Conservation (phyloP, 2,888 invertebrate species). For the Erynnis tages region DNA sequence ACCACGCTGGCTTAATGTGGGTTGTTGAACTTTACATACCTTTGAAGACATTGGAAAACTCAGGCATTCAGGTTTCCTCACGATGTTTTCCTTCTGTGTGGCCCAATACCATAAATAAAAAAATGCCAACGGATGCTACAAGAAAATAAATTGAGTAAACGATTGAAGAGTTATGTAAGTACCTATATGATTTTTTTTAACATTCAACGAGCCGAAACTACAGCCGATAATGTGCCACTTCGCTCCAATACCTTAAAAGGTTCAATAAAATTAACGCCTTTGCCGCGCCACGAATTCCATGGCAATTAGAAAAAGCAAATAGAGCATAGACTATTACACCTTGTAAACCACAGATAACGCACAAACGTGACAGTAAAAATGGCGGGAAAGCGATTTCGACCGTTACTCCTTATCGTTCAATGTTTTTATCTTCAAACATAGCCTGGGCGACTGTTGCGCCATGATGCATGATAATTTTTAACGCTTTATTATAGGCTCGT, state of each 20-base stretch:
- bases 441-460: conserved; percentile 49
- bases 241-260: conserved; percentile 7
- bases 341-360: conserved; percentile 50
- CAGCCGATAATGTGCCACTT: conserved; percentile 5
- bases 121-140: too few relatives aligned
- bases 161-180: too few relatives aligned
- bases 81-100: too few relatives aligned
- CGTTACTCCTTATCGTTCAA: conserved; percentile 63
- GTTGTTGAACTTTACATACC: too few relatives aligned
- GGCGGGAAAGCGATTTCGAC: conserved; percentile 57
- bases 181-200: too few relatives aligned
- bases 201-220: conserved; percentile 3
- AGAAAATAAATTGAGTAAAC: too few relatives aligned
- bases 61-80: too few relatives aligned
- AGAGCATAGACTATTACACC: conserved; percentile 53
- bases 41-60: too few relatives aligned
- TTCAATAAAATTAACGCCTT: conserved; percentile 32
- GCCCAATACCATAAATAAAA: too few relatives aligned
- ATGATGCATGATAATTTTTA: conserved; percentile 52
- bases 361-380: conserved; percentile 51
- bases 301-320: conserved; percentile 56
- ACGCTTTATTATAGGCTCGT: conserved; percentile 42
- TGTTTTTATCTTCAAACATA: conserved; percentile 57
- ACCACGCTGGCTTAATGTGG: too few relatives aligned
- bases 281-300: conserved; percentile 51